A percentile compares a stretch with the other conserved stretches of the same genome.
These are phyloP conservation scores for Shargacucullia verbasci DNA, from an alignment of 2,888 invertebrate genomes.

Conservation along the genomic window DNA sequence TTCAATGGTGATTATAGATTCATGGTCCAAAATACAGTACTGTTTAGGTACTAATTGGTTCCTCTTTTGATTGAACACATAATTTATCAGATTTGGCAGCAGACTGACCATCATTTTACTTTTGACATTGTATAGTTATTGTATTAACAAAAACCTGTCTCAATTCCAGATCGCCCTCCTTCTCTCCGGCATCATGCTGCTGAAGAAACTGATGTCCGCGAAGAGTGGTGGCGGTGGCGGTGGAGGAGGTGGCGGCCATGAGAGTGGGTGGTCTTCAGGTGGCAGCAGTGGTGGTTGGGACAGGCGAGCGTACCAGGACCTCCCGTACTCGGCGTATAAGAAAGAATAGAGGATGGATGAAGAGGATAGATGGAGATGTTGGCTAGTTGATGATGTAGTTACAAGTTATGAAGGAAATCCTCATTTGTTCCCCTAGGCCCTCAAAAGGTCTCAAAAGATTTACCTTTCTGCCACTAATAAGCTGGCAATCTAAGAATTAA, in stretches of 20 bases:
- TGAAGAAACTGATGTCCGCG: conserved; percentile 94
- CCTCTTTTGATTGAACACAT: no score
- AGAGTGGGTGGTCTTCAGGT: conserved; percentile 82
- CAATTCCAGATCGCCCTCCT: conserved; percentile 93
- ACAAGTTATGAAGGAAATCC: no score
- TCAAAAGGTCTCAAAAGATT: no score
- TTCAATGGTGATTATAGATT: no score
- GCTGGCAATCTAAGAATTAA: no score
- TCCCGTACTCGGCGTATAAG: conserved; percentile 92
- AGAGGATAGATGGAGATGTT: not conserved
- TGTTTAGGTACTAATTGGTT: no score
- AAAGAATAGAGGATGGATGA: conserved; percentile 58
- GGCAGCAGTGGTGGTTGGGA: conserved; percentile 78
- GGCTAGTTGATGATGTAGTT: conserved; percentile 2
- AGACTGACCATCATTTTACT: no score
- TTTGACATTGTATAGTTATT: not conserved
- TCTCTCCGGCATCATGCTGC: conserved; percentile 93
- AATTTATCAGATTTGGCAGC: no score
- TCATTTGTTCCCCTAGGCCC: no score
- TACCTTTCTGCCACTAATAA: no score
- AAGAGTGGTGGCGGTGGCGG: conserved; percentile 89
- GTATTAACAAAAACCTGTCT: conserved; percentile 4
- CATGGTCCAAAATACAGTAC: no score
- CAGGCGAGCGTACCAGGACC: conserved; percentile 90
- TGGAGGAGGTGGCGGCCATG: conserved; percentile 82